Conservation (phyloP, 2,797 vertebrate species). For the Fistularia tabacaria region DNA sequence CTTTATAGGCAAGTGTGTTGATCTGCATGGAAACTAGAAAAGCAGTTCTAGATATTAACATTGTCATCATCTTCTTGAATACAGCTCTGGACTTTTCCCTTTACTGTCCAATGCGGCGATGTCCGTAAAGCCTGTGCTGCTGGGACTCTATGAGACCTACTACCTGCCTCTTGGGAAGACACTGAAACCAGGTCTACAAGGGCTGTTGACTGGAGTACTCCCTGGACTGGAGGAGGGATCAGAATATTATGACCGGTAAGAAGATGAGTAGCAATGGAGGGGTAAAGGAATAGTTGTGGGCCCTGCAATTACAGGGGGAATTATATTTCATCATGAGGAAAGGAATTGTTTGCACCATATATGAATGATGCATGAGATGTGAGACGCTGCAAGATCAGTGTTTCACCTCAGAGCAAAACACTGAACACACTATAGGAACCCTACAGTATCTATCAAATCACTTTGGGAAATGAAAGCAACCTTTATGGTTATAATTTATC, state of each 20-base stretch:
- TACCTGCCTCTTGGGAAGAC: constrained; percentile 97
- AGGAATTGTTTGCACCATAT: constrained; percentile 29
- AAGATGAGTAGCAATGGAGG: not conserved
- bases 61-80: constrained; percentile 6
- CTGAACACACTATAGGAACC: not conserved
- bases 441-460: too few relatives aligned
- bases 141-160: constrained; percentile 95
- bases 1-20: constrained; percentile 86
- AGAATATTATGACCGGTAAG: constrained; percentile 96
- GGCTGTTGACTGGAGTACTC: constrained; percentile 92
- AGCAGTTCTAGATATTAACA: not conserved
- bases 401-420: constrained; percentile 1
- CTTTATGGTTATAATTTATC: too few relatives aligned
- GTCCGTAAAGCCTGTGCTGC: constrained; percentile 95
- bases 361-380: constrained; percentile 46
- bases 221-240: constrained; percentile 97
- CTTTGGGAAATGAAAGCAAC: too few relatives aligned
- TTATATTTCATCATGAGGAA: constrained; percentile 8
- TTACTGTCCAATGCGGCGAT: constrained; percentile 98
- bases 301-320: constrained; percentile 18
- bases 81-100: constrained; percentile 94
- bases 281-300: not conserved
- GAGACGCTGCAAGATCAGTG: constrained; percentile 24
- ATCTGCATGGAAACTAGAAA: not conserved
- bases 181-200: constrained; percentile 95